Evolutionary conservation across 35 echinoderm and acorn worm genomes (phyloP), one percentile per base, ranked within the genome.

Genomic region (Stichopus chloronotus): DNA sequence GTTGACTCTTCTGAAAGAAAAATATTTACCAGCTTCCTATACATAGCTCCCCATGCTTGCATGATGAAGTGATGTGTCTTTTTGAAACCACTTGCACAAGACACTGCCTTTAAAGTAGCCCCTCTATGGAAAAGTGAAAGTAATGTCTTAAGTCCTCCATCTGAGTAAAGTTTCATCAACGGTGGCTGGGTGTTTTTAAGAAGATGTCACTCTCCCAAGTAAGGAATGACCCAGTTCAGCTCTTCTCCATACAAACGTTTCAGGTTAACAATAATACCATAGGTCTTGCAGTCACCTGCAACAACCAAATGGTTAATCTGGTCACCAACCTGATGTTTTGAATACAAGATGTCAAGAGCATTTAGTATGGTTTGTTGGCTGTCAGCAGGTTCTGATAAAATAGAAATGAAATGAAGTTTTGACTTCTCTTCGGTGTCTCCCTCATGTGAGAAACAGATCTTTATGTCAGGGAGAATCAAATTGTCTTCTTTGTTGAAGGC

Each of bases 151-250:
- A 94, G 59, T 0, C 95, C 95, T 68, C 90, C 95, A 94, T 96
- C 92, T 63, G 63, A 92, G 43, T 96, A 94, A 19, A 96, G 58
- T 86, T 96, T 96, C 81, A 96, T 91, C 55, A 96, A 79, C 5
- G 90, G 72, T 54, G 78, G 90, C 58, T 97, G 91, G 74, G 59
- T 95, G 78, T 94, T 94, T 68, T 94, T 97, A 3, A 97, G 85
- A 3, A 94, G 56, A 93, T 97, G 93, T 93, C 95, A 97, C 19
- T 97, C 95, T 14, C 95, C 95, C 81, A 93, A 23, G 57, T 90
- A 94, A 69, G 96, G 96, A 14, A 95, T 89, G 12, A 97, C 61
- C 95, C 95, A 97, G 52, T 76, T 90, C 4, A 95, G 82, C 19
- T 91, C 91, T 89, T 78, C 91, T 53, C 96, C 96, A 72, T 91